Percentiles rank a stretch among this genome's conserved stretches.
These are phyloP conservation scores for Apis laboriosa DNA, from an alignment of 1,140 invertebrate species.

Conservation along the genomic window DNA sequence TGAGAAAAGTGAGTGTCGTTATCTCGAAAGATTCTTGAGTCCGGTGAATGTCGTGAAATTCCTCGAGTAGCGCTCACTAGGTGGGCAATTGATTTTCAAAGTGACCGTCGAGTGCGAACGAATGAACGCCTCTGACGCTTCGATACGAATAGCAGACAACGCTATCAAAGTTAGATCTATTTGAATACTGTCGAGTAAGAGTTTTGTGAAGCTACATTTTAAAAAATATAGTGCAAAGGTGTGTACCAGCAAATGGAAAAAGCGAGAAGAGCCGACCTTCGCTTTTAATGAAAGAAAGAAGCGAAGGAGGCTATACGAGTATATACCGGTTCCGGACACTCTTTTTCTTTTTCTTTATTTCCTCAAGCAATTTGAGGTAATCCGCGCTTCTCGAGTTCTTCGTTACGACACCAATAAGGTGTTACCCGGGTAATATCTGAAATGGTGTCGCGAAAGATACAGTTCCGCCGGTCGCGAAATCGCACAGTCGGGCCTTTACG, in stretches of 20 bases:
- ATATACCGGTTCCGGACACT: slow-evolving; percentile 45
- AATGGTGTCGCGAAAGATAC: slow-evolving; percentile 39
- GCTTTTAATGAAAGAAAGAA: slow-evolving; percentile 50
- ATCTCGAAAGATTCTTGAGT: slow-evolving; percentile 42
- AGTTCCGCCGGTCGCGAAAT: slow-evolving; percentile 28
- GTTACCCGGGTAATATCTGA: slow-evolving; percentile 52
- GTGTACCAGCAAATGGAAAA: slow-evolving; percentile 50
- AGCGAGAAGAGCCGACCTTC: slow-evolving; percentile 52
- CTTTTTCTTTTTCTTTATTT: slow-evolving; percentile 50
- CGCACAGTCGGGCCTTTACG: slow-evolving; percentile 9
- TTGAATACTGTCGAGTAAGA: slow-evolving; percentile 35
- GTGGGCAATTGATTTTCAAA: slow-evolving; percentile 64
- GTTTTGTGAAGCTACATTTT: slow-evolving; percentile 50
- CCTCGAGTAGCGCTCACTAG: slow-evolving; percentile 37
- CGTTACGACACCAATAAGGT: slow-evolving; percentile 39
- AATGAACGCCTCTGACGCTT: slow-evolving; percentile 44
- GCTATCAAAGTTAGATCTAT: slow-evolving; percentile 41
- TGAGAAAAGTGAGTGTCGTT: slow-evolving; percentile 68
- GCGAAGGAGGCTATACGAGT: slow-evolving; percentile 48
- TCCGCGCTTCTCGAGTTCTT: slow-evolving; percentile 15
- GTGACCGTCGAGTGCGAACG: slow-evolving; percentile 47
- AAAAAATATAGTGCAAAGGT: slow-evolving; percentile 47
- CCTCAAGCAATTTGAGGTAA: slow-evolving; percentile 28
- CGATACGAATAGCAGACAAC: slow-evolving; percentile 39
- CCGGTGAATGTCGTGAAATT: slow-evolving; percentile 47